Conservation (phyloP, 2,888 invertebrate species). For the Drosophila dives region DNA sequence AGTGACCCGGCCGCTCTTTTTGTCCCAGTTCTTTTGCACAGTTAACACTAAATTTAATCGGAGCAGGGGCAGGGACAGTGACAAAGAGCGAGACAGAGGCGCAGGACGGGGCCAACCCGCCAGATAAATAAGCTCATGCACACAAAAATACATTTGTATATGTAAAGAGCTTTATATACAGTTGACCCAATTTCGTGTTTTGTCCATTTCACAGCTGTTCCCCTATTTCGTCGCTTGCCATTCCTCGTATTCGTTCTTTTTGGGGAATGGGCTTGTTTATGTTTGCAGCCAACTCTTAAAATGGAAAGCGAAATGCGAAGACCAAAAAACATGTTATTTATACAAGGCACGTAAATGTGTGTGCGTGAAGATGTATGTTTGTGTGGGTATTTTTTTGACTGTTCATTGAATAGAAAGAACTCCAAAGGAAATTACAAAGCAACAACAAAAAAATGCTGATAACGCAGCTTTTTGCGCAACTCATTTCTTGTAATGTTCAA, state of each 20-base stretch:
- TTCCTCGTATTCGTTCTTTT: slow-evolving; percentile 38
- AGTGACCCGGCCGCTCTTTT: slow-evolving; percentile 59
- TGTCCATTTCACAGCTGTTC: slow-evolving; percentile 81
- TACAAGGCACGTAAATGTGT: slow-evolving; percentile 66
- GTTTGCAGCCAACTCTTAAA: slow-evolving; percentile 59
- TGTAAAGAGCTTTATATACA: slow-evolving; percentile 59
- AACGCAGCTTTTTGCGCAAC: slow-evolving; percentile 39
- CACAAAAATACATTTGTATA: slow-evolving; percentile 10
- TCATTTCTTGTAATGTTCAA: slow-evolving; percentile 24
- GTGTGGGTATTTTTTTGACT: slow-evolving; percentile 9
- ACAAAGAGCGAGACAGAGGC: slow-evolving; percentile 9
- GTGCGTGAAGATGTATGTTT: slow-evolving; percentile 7
- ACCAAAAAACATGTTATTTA: slow-evolving; percentile 69
- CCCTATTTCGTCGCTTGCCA: slow-evolving; percentile 60
- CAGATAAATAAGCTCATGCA: slow-evolving; percentile 34
- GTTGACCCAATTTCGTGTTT: slow-evolving; percentile 75
- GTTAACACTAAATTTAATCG: slow-evolving; percentile 61
- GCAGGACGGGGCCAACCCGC: slow-evolving; percentile 55
- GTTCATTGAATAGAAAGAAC: slow-evolving; percentile 64
- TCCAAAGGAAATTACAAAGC: slow-evolving; percentile 58
- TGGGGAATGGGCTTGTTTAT: slow-evolving; percentile 73
- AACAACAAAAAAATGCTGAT: slow-evolving; percentile 48
- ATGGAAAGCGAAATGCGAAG: slow-evolving; percentile 61
- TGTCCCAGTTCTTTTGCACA: slow-evolving; percentile 59
- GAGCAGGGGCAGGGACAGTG: slow-evolving; percentile 32